Evolutionary conservation across 23 tunicate species (phyloP).

Genomic region (Halocynthia roretzi): DNA sequence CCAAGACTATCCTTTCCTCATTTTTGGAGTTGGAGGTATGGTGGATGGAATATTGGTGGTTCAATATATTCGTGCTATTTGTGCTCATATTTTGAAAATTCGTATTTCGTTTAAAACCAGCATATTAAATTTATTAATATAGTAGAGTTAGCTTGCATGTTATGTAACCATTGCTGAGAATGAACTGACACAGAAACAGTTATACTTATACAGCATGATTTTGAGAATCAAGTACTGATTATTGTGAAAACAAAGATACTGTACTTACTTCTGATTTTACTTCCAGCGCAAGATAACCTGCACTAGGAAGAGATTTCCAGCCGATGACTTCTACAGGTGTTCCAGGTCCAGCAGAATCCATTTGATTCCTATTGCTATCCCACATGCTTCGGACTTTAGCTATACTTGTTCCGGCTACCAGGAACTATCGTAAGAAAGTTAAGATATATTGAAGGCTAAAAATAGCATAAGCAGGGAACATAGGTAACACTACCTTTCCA

Average conservation of each 20-base stretch:
- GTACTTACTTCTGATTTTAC: slow-evolving; percentile 44
- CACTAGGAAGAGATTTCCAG: slow-evolving; percentile 58
- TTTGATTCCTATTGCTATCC: slow-evolving; percentile 30
- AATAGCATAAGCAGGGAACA: background rate
- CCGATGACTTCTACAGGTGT: slow-evolving; percentile 51
- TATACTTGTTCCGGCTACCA: slow-evolving; percentile 63
- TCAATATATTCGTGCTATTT: no score
- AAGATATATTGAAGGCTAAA: background rate
- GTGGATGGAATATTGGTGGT: no score
- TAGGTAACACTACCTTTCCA: slow-evolving; percentile 41
- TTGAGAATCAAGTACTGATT: background rate
- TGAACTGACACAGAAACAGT: no score
- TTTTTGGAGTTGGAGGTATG: no score
- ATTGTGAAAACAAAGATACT: background rate
- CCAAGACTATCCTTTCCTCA: no score
- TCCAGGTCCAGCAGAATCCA: slow-evolving; percentile 37
- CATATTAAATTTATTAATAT: no score
- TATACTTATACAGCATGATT: no score
- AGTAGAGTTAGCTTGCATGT: no score
- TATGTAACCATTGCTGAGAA: no score
- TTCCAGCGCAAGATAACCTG: slow-evolving; percentile 55
- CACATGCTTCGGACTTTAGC: slow-evolving; percentile 53
- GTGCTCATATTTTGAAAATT: no score
- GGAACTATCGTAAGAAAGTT: slow-evolving; percentile 16
- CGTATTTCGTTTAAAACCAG: no score